Base-by-base conservation (phyloP, 2,888 invertebrate genomes). In the Metallyticus violacea region DNA sequence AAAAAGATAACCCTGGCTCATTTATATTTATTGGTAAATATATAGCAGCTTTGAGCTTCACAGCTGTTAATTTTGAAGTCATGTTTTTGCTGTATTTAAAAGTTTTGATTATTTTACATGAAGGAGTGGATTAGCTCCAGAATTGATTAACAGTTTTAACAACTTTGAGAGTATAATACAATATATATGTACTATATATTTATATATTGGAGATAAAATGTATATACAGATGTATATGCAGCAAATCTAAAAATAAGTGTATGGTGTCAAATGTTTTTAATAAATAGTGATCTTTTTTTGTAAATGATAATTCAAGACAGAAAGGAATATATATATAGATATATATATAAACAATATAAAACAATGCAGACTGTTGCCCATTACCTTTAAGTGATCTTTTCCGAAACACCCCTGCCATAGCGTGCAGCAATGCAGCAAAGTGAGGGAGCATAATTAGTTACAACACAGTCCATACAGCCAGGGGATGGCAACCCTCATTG, bases 341-440 rank as follows among this genome's bases (percentile, higher is more conserved):
- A 88, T 86, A 85, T 79, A 87, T 85, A 88, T n/a, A n/a, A n/a
- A 85, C 40, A 78, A 84, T 79, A 86, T 62, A 86, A 86, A 86
- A 87, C 86, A 82, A 88, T 80, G 87, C 85, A 88, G 85, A 88
- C 87, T 88, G 88, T 88, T 89, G 89, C 89, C 89, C 88, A 95
- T 96, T 97, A 97, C 97, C 97, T 97, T 97, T 97, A 96, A 97
- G 96, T 95, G 97, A 97, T 96, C 97, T 96, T 97, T 97, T 97
- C 96, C 97, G 97, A 97, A 97, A 97, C 95, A 97, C 96, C 95
- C 97, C 97, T 97, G 93, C 88, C 88, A 88, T 88, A 89, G 89
- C 89, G 90, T 89, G 89, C 90, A 90, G 90, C 90, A 90, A 89
- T 89, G 90, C 89, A 88, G 89, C 89, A 89, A 89, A 90, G 90